Percentiles rank a stretch among this genome's conserved stretches.
Conservation (phyloP, 2,888 invertebrate genomes). For the Dicranocentrus wangi region DNA sequence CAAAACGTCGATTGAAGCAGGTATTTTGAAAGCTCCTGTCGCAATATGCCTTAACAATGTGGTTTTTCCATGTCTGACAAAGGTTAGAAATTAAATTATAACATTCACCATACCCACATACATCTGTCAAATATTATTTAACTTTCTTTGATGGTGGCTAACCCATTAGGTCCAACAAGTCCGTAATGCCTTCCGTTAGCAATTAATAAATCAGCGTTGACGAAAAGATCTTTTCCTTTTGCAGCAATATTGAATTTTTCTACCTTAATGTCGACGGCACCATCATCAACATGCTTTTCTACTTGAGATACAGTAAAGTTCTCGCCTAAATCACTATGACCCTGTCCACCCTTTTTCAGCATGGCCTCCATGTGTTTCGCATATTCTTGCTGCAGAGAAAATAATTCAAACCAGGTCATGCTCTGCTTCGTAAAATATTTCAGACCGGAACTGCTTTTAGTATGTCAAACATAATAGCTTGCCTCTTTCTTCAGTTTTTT, state of each 20-base stretch:
- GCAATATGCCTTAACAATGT: constrained; percentile 95
- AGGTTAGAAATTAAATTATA: constrained; percentile 32
- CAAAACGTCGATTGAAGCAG: constrained; percentile 95
- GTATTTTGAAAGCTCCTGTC: constrained; percentile 91
- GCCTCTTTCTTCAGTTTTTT: constrained; percentile 87
- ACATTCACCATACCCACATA: no score
- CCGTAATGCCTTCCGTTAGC: constrained; percentile 96
- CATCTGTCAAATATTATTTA: not conserved
- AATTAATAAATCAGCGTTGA: constrained; percentile 94
- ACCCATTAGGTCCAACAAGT: constrained; percentile 98
- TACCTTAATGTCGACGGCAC: constrained; percentile 97
- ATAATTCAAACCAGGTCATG: constrained; percentile 12
- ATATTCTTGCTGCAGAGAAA: constrained; percentile 82
- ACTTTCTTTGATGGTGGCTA: no score
- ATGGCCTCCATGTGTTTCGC: constrained; percentile 89
- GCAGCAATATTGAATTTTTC: constrained; percentile 99
- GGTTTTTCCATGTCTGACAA: constrained; percentile 93
- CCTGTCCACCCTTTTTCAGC: constrained; percentile 90
- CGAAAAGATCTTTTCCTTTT: constrained; percentile 96
- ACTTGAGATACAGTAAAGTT: constrained; percentile 96
- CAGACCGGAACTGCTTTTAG: not conserved
- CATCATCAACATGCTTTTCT: constrained; percentile 81
- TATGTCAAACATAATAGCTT: constrained; percentile 14
- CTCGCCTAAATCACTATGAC: constrained; percentile 90
- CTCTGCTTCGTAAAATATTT: not conserved